Evolutionary conservation across 1,140 invertebrate genomes (phyloP).

Genomic region (Laupala kohalensis): DNA sequence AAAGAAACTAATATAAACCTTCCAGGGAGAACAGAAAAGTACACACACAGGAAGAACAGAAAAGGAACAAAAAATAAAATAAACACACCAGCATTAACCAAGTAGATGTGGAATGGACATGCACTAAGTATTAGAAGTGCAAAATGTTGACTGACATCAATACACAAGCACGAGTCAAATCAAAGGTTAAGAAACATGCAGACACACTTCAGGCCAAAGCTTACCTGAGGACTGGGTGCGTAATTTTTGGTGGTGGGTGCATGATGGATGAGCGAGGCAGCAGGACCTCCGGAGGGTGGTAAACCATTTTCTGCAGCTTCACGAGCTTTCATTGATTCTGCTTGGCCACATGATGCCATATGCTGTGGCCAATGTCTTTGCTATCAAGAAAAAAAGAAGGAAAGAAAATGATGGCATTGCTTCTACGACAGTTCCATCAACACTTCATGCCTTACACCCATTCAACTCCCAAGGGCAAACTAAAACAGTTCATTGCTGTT

Average conservation of each 20-base stretch:
- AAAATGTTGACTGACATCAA: not conserved
- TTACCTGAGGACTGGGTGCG: not conserved
- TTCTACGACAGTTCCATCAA: too few relatives aligned
- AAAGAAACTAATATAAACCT: not conserved
- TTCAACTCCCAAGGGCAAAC: too few relatives aligned
- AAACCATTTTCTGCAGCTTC: not conserved
- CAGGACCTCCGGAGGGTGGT: not conserved
- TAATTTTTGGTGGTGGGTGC: not conserved
- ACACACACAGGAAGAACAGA: not conserved
- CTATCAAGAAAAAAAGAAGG: constrained; percentile 12
- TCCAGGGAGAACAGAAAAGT: too few relatives aligned
- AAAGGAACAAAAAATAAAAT: not conserved
- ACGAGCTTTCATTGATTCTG: not conserved
- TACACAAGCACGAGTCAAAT: not conserved
- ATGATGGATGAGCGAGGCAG: not conserved
- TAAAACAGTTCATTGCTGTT: too few relatives aligned
- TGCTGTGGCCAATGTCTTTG: constrained; percentile 52
- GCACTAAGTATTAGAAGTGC: not conserved
- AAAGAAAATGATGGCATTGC: not conserved
- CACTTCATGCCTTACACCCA: too few relatives aligned
- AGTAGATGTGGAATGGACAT: not conserved
- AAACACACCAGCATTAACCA: not conserved
- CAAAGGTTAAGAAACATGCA: not conserved
- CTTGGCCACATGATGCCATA: constrained; percentile 32
- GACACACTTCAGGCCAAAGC: not conserved